Evolutionary conservation across 2,797 vertebrate species (phyloP).

Genomic region (Arremon brunneinucha): DNA sequence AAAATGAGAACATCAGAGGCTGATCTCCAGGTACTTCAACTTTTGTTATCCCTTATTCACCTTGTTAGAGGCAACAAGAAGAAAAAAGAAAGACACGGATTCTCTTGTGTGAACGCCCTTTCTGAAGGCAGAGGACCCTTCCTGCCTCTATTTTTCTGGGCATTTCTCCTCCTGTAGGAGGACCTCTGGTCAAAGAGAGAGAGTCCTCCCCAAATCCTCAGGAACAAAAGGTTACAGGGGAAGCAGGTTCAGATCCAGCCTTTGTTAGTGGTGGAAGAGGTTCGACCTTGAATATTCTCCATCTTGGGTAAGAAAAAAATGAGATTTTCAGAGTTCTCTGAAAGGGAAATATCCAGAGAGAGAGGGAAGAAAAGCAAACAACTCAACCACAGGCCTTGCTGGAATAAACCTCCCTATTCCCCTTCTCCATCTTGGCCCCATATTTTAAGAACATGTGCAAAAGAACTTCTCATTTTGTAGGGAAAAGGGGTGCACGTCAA

Average conservation of each 20-base stretch:
- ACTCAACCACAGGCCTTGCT: not conserved
- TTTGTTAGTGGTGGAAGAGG: not conserved
- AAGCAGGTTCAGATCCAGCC: not conserved
- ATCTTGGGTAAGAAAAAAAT: not conserved
- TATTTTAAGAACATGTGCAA: not conserved
- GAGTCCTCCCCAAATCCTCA: not conserved
- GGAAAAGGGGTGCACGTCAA: not conserved
- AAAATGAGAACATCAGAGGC: constrained; percentile 1
- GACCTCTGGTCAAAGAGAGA: not conserved
- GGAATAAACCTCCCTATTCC: not conserved
- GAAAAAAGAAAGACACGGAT: not conserved
- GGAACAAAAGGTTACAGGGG: not conserved
- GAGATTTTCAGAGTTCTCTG: not conserved
- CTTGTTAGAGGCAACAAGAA: not conserved
- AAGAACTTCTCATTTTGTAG: not conserved
- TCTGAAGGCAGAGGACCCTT: not conserved
- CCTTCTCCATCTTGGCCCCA: fast-evolving
- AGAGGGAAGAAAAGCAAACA: too few relatives aligned
- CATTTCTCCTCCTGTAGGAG: not conserved
- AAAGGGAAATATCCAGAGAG: not conserved
- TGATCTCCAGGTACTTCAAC: constrained; percentile 5
- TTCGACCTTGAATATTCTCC: not conserved
- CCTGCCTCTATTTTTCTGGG: not conserved
- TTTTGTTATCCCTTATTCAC: not conserved
- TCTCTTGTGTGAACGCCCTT: not conserved